These are phyloP conservation scores for Oligia strigilis DNA, from an alignment of 2,888 invertebrate genomes.

Conservation along the genomic window DNA sequence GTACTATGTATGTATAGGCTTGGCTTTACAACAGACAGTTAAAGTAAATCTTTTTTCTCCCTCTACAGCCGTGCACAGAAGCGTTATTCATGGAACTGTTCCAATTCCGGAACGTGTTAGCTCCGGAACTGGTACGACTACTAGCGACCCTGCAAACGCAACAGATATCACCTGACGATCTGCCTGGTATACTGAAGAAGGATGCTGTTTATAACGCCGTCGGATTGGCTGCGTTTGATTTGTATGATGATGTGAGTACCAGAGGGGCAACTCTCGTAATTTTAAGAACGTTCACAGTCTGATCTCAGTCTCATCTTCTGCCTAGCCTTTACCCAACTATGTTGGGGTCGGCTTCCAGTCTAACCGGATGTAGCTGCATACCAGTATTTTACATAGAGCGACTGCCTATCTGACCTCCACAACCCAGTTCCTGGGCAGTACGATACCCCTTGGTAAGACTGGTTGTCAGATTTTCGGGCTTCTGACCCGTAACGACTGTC, in stretches of 20 bases:
- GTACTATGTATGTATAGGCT: background rate
- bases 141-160: slow-evolving; percentile 93
- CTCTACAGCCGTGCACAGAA: slow-evolving; percentile 95
- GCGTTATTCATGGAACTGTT: slow-evolving; percentile 96
- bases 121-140: slow-evolving; percentile 93
- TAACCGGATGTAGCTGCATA: too few relatives aligned
- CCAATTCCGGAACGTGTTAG: slow-evolving; percentile 93
- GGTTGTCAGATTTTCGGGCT: too few relatives aligned
- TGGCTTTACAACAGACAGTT: background rate
- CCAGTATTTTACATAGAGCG: too few relatives aligned
- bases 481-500: too few relatives aligned
- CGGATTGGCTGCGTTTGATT: slow-evolving; percentile 96
- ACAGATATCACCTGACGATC: slow-evolving; percentile 93
- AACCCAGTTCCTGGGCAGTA: too few relatives aligned
- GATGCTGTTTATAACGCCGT: slow-evolving; percentile 98
- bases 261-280: too few relatives aligned
- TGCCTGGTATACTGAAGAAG: slow-evolving; percentile 95
- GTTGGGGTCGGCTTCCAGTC: too few relatives aligned
- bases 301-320: too few relatives aligned
- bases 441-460: too few relatives aligned
- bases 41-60: slow-evolving; percentile 9
- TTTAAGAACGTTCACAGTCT: too few relatives aligned
- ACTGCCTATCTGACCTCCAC: too few relatives aligned
- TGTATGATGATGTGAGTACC: slow-evolving; percentile 94
- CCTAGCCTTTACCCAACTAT: too few relatives aligned